Evolutionary conservation across 1,140 invertebrate genomes (phyloP).

Genomic region (Dendroctonus valens): DNA sequence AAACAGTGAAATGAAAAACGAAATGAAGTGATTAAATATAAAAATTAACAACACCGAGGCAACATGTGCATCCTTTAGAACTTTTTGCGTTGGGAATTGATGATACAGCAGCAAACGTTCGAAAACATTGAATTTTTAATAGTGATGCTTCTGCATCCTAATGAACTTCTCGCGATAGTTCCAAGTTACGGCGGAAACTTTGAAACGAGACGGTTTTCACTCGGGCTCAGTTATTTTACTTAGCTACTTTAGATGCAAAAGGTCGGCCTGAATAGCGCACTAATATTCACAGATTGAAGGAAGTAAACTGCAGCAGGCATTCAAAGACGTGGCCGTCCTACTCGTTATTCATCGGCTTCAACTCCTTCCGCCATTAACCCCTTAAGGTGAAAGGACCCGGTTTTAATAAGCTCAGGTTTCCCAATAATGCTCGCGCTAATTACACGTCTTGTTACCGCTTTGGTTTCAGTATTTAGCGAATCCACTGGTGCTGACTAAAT

Average conservation of each 20-base stretch:
- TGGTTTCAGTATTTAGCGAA: slow-evolving; percentile 17
- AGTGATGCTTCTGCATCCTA: neutral
- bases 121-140: slow-evolving; percentile 1
- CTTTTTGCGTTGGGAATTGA: too few relatives aligned
- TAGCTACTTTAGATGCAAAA: neutral
- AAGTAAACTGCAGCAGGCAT: too few relatives aligned
- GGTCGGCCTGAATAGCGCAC: neutral
- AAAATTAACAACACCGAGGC: too few relatives aligned
- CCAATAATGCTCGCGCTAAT: slow-evolving; percentile 22
- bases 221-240: neutral
- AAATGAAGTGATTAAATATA: too few relatives aligned
- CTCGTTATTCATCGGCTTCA: neutral
- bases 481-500: slow-evolving; percentile 19
- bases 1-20: too few relatives aligned
- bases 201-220: neutral
- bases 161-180: neutral
- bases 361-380: slow-evolving; percentile 2
- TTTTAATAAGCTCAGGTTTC: slow-evolving; percentile 24
- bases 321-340: neutral
- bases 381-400: slow-evolving; percentile 13
- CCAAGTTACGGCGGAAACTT: neutral
- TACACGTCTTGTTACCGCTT: slow-evolving; percentile 21
- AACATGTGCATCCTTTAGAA: too few relatives aligned
- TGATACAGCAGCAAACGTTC: neutral
- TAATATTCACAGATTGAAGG: too few relatives aligned